These are phyloP conservation scores for Noctilio leporinus DNA, from an alignment of 2,113 vertebrate species.

Conservation along the genomic window DNA sequence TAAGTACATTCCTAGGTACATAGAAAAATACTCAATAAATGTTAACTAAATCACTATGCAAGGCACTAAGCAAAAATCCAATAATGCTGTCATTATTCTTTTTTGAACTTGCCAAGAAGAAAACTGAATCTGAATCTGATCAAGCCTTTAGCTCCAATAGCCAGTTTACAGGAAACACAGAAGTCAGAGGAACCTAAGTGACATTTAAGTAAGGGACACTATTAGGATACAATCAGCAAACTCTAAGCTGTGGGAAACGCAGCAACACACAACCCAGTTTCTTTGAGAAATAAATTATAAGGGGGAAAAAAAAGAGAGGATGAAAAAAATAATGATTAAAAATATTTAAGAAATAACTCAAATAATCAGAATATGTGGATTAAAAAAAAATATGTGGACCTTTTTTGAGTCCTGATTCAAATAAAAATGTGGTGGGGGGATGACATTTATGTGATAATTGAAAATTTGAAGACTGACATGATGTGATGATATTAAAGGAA, in stretches of 20 bases:
- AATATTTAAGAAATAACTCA: background rate
- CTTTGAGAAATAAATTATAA: slow-evolving; percentile 13
- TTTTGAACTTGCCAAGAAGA: slow-evolving; percentile 37
- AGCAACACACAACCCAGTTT: background rate
- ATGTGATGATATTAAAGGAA: background rate
- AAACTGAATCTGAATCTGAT: slow-evolving; percentile 46
- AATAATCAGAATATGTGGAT: background rate
- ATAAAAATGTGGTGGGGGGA: background rate
- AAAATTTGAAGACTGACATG: background rate
- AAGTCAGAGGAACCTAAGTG: background rate
- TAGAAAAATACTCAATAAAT: background rate
- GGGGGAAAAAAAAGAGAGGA: background rate
- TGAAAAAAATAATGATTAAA: background rate
- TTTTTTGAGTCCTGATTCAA: slow-evolving; percentile 13
- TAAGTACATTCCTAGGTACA: background rate
- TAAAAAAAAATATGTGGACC: background rate
- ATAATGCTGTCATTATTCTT: background rate
- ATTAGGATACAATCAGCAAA: background rate
- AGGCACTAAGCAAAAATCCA: background rate
- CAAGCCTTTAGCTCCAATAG: background rate
- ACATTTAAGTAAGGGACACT: slow-evolving; percentile 14
- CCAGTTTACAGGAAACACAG: slow-evolving; percentile 8
- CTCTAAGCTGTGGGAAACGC: background rate
- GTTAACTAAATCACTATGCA: background rate
- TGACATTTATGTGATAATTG: background rate